A percentile compares a stretch with the other conserved stretches of the same genome.
Conservation (phyloP, 2,797 vertebrate species). For the Enteromius radiatus region DNA sequence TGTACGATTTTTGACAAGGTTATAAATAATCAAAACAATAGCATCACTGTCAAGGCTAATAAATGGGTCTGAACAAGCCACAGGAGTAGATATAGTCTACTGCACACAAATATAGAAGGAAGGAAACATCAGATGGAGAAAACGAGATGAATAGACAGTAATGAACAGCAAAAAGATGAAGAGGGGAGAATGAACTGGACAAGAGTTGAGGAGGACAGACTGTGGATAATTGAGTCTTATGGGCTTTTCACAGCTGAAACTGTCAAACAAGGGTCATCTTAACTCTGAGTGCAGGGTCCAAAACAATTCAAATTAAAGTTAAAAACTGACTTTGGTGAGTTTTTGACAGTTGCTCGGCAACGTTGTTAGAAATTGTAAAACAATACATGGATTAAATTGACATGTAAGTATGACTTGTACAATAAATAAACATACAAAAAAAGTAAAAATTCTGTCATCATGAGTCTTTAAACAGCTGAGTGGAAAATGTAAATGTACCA, state of each 20-base stretch:
- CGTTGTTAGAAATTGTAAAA: neutral
- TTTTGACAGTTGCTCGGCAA: neutral
- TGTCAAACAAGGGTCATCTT: neutral
- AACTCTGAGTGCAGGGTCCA: neutral
- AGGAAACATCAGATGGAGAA: neutral
- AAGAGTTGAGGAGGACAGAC: neutral
- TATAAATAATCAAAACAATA: neutral
- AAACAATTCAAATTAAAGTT: slow-evolving; percentile 4
- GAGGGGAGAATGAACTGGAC: slow-evolving; percentile 15
- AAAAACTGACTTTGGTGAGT: neutral
- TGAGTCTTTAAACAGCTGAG: neutral
- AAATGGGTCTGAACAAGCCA: neutral
- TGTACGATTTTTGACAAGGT: neutral
- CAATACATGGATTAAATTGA: neutral
- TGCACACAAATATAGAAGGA: neutral
- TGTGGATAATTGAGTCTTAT: slow-evolving; percentile 12
- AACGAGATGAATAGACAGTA: slow-evolving; percentile 7
- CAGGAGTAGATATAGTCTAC: neutral
- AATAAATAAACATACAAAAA: neutral
- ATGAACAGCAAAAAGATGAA: slow-evolving; percentile 11
- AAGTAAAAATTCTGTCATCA: neutral
- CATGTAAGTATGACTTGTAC: neutral
- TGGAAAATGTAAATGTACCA: neutral
- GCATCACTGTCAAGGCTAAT: neutral
- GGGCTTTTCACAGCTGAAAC: neutral